These are phyloP conservation scores for Peromyscus leucopus DNA, from an alignment of 2,113 vertebrate genomes.

Conservation along the genomic window DNA sequence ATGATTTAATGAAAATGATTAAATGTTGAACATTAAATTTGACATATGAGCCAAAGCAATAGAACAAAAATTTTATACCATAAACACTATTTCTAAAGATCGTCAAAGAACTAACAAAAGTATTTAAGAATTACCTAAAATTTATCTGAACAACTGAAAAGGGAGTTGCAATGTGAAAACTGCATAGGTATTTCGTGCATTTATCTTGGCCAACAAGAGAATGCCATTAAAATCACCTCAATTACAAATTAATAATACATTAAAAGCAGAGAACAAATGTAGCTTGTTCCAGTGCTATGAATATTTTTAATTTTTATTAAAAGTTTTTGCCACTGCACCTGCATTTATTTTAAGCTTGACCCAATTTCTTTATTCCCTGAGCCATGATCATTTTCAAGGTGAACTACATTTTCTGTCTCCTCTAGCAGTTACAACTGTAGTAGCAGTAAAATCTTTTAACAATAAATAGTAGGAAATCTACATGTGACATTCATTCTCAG, in stretches of 20 bases:
- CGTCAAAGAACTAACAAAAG: conserved; percentile 53
- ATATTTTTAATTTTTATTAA: conserved; percentile 77
- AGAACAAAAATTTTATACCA: conserved; percentile 59
- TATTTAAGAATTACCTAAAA: conserved; percentile 49
- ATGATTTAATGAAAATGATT: conserved; percentile 70
- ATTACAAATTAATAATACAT: conserved; percentile 48
- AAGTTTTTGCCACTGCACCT: conserved; percentile 74
- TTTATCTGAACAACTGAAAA: conserved; percentile 45
- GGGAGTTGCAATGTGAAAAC: not conserved
- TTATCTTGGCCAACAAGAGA: conserved; percentile 49
- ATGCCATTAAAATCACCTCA: conserved; percentile 25
- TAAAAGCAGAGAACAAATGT: conserved; percentile 69
- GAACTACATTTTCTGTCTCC: conserved; percentile 77
- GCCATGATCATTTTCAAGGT: conserved; percentile 75
- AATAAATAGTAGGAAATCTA: conserved; percentile 72
- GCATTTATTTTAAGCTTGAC: conserved; percentile 79
- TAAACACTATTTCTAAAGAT: conserved; percentile 53
- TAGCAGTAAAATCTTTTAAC: not conserved
- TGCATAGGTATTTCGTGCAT: conserved; percentile 27
- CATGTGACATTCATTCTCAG: conserved; percentile 63
- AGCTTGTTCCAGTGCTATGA: conserved; percentile 64
- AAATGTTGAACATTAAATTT: conserved; percentile 65
- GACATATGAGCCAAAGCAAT: conserved; percentile 52
- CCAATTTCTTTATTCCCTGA: conserved; percentile 80
- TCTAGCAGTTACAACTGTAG: conserved; percentile 42